These are phyloP conservation scores for Lates japonicus DNA, from an alignment of 2,797 vertebrate species.

Conservation along the genomic window DNA sequence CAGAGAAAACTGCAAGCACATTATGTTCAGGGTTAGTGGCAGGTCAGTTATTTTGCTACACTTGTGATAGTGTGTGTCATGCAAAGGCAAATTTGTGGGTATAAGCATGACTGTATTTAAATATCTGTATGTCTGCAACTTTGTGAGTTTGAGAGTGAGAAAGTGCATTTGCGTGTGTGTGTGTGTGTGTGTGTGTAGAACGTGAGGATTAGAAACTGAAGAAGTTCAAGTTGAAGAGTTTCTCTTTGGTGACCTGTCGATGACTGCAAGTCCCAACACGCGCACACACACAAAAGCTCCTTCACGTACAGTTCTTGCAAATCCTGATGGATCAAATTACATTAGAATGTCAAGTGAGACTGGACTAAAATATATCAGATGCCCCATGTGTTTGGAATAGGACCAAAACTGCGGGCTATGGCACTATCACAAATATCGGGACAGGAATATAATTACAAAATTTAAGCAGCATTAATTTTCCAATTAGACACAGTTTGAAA, in stretches of 20 bases:
- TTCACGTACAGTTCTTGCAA: background rate
- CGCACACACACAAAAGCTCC: no score
- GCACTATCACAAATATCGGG: constrained; percentile 12
- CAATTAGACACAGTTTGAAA: constrained; percentile 36
- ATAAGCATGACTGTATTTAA: constrained; percentile 36
- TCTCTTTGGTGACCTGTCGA: constrained; percentile 3
- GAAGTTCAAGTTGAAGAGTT: constrained; percentile 21
- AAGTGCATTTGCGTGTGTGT: background rate
- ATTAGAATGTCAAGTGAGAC: background rate
- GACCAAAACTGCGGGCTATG: constrained; percentile 3
- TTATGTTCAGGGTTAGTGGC: constrained; percentile 52
- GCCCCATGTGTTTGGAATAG: constrained; percentile 22
- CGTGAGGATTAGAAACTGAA: constrained; percentile 17
- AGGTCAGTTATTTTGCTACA: constrained; percentile 55
- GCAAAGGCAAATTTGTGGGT: constrained; percentile 47
- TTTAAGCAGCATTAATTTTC: constrained; percentile 33
- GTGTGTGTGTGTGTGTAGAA: constrained; percentile 1
- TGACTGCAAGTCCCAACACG: constrained; percentile 4
- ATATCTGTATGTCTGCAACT: constrained; percentile 17
- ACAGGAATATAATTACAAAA: constrained; percentile 25
- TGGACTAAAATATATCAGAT: constrained; percentile 17
- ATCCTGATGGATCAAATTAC: background rate
- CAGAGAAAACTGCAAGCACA: constrained; percentile 42
- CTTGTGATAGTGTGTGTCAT: constrained; percentile 32
- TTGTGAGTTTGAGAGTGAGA: background rate